Base-by-base conservation (phyloP, 1,140 invertebrate genomes). In the Hycleus cichorii region DNA sequence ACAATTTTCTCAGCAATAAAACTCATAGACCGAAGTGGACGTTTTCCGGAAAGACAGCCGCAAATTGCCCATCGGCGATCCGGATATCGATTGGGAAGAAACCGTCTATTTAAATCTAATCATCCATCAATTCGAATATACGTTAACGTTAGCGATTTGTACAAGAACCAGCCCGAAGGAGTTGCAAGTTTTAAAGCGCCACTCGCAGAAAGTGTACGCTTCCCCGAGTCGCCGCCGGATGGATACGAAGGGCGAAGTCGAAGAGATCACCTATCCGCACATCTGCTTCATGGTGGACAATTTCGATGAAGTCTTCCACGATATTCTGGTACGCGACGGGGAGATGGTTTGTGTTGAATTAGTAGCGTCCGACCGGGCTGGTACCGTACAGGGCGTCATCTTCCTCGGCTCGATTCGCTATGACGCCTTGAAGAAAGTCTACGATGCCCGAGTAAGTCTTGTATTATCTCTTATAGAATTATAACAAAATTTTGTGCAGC, bases 271-370 rank as follows among this genome's bases (percentile, higher is more conserved):
- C 32, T 99, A 98, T 78, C 97, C 97, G 2, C 92, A 97, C 78
- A 94, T 99, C 65, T 98, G 93, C 78, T 99, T 98, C 76, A 95
- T 95, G 84, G 93, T 99, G 47, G 97, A 99, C 76, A 97, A 98
- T 79, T 99, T 98, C 77, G 96, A 98, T 77, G 94, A 98, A 83
- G 92, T 95, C 54, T 98, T 98, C 81, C 89, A 88, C 78, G 95
- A 95, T 84, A 91, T 92, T 73, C 77, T 97, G 73, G 93, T 98
- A 27, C 82, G 93, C 47, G 95, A 98, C 78, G 94, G 95, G 27
- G 96, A 99, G 78, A 95, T 97, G 88, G 93, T 99, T 27, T 98
- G 94, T 77, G 95, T 98, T 24, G 96, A 99, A 76, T 77, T 99
- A 64, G 89, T 97, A 39, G 96, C 95, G 38, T 84, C 86, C 12